Percentiles rank a stretch among this genome's conserved stretches.
These are phyloP conservation scores for Hydrocynus forskahlii DNA, from an alignment of 2,797 vertebrate species.

Conservation along the genomic window DNA sequence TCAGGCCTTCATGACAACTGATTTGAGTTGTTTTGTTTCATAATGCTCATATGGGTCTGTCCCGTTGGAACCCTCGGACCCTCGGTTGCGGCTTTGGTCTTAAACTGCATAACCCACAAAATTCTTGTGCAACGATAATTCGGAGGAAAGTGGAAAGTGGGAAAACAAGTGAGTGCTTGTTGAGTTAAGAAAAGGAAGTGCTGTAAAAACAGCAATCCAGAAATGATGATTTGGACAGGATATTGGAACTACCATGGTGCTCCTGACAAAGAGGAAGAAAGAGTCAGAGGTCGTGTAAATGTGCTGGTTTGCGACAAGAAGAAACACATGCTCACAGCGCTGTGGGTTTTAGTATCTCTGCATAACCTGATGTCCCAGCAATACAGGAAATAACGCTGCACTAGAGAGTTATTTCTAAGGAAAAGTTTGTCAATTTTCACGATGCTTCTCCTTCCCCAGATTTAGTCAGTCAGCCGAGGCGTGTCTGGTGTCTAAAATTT, in stretches of 20 bases:
- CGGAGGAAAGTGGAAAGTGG: not conserved
- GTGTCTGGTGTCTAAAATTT: not conserved
- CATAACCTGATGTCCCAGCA: not conserved
- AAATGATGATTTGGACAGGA: not conserved
- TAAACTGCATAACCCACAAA: not conserved
- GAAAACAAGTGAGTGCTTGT: slow-evolving; percentile 8
- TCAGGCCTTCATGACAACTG: not conserved
- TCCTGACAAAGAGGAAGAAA: not conserved
- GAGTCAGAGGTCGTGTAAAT: not conserved
- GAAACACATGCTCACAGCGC: not conserved
- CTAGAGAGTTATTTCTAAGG: not conserved
- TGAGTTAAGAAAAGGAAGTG: slow-evolving; percentile 1
- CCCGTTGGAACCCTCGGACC: not conserved
- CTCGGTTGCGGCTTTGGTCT: slow-evolving; percentile 6
- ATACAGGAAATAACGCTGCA: not conserved
- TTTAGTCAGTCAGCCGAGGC: no score
- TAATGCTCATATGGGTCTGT: not conserved
- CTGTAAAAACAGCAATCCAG: not conserved
- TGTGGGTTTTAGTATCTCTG: not conserved
- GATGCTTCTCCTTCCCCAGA: not conserved
- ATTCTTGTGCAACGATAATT: slow-evolving; percentile 14
- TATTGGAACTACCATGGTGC: not conserved
- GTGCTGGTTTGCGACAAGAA: not conserved
- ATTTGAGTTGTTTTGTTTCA: not conserved
- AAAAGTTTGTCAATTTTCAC: not conserved